Evolutionary conservation across 35 echinoderm and acorn worm species (phyloP).

Genomic region (Holothuria glaberrima): DNA sequence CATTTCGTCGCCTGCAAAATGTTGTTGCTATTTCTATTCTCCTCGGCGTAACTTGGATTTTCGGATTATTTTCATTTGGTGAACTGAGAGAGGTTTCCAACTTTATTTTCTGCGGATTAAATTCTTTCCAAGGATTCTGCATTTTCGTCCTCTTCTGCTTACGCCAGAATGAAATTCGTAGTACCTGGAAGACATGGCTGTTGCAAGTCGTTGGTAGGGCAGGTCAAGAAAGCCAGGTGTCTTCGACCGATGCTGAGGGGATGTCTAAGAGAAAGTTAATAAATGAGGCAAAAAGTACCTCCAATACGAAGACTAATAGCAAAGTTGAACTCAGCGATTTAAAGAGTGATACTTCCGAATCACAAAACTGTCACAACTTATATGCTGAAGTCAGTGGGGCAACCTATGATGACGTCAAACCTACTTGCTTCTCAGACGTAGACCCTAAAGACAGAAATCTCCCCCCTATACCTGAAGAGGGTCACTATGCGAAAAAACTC

Average conservation of each 20-base stretch:
- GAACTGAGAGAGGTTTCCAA: neutral
- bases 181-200: neutral
- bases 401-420: no score
- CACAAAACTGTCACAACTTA: neutral
- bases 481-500: no score
- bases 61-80: neutral
- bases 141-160: conserved; percentile 11
- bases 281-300: no score
- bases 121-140: conserved; percentile 27
- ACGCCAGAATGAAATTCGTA: neutral
- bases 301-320: neutral
- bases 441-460: no score
- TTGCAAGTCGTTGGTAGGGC: neutral
- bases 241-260: neutral
- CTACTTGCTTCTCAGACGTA: no score
- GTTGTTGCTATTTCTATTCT: neutral
- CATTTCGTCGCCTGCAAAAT: conserved; percentile 13
- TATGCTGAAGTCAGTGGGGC: neutral
- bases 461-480: no score
- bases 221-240: neutral
- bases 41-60: conserved; percentile 45
- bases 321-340: conserved; percentile 1
- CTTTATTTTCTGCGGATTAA: conserved; percentile 9
- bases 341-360: neutral
- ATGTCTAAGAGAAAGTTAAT: neutral